Conservation (phyloP, 1,140 invertebrate genomes). For the Macrobrachium rosenbergii region DNA sequence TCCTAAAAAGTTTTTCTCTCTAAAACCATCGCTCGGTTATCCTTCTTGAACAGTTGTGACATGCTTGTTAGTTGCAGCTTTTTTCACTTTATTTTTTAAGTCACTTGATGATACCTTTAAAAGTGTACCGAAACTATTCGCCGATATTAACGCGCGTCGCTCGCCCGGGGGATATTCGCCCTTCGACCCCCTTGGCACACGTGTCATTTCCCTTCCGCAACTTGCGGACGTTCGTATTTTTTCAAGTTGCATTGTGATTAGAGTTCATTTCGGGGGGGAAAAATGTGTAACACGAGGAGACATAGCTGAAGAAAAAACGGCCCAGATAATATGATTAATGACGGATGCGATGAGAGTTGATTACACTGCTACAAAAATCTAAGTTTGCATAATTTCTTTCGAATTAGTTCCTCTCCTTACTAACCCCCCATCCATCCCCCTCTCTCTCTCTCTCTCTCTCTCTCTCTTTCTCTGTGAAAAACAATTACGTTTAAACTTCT, state of each 20-base stretch:
- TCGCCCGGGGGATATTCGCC: background rate
- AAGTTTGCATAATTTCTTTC: constrained; percentile 63
- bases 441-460: constrained; percentile 10
- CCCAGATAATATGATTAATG: constrained; percentile 59
- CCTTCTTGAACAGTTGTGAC: constrained; percentile 37
- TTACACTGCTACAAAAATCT: constrained; percentile 56
- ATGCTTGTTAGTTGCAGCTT: constrained; percentile 46
- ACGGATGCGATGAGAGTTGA: constrained; percentile 56
- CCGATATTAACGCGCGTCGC: constrained; percentile 26
- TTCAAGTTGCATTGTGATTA: constrained; percentile 60
- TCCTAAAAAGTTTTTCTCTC: background rate
- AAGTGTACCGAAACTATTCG: constrained; percentile 4
- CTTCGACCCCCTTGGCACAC: constrained; percentile 2
- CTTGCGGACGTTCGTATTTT: background rate
- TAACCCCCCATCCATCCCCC: background rate
- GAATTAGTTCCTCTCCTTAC: constrained; percentile 35
- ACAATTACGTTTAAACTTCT: background rate
- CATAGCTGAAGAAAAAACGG: constrained; percentile 39
- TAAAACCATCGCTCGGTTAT: background rate
- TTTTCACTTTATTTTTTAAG: constrained; percentile 19
- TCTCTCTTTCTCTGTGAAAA: background rate
- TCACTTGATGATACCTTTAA: constrained; percentile 18
- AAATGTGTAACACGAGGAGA: constrained; percentile 58
- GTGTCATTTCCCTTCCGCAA: background rate
- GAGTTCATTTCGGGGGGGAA: constrained; percentile 8